Base-by-base conservation (phyloP, 1,140 invertebrate genomes). In the Anastrepha ludens region DNA sequence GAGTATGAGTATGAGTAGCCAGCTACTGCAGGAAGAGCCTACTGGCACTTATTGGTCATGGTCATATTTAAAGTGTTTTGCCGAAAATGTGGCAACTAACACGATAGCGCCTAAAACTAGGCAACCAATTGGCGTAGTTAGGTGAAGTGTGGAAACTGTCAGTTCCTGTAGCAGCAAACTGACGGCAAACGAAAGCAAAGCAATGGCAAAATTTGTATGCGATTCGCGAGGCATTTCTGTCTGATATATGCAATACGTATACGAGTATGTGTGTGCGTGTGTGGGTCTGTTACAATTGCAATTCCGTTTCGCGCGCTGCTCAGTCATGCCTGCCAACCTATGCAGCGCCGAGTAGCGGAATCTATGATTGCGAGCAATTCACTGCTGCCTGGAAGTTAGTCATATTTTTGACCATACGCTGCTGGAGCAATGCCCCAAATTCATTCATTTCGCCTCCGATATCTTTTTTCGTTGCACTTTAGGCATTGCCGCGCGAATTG, bases 11-110 rank as follows among this genome's bases (percentile, higher is more conserved):
- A 50, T 81, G 15, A n/a, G 44, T 13, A 74, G 70, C 50, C n/a
- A 17, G 70, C 50, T 2, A 15, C n/a, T 9, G 47, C 50, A 50
- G 74, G 47, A 81, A 81, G 20, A 58, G 13, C 74, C 47, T 81
- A 55, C 74, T 81, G 74, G 74, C 74, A 81, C 74, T 81, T 81
- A 81, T 81, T 81, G 74, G 74, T 55, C 74, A 81, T 81, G 74
- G 74, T 81, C 47, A 81, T 81, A 81, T 81, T 81, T 81, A 81
- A 81, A 81, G 74, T 50, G 74, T 81, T 81, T 50, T 6, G 74
- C 44, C 47, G 47, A 81, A 81, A 47, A 74, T 74, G 4, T 74
- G 44, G 41, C 17, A 47, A 29, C 44, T 47, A 74, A 81, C 8
- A n/a, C 15, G 47, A 50, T 50, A 58, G 74, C 74, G 74, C 74